Percentiles rank a stretch among this genome's conserved stretches.
Evolutionary conservation across 1,140 invertebrate species (phyloP).

Genomic region (Procambarus virginalis): DNA sequence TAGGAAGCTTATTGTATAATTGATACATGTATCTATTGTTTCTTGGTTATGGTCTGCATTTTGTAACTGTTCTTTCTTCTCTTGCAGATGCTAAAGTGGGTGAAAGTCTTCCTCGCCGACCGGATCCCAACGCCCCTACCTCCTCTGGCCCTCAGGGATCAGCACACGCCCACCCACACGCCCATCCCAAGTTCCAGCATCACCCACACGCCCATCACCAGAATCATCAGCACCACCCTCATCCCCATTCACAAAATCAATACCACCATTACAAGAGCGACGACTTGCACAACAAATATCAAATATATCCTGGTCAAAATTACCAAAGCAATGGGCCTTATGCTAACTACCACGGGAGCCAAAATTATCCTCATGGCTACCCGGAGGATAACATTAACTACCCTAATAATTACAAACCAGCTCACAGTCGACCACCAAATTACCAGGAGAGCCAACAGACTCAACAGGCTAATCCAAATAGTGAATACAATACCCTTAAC

Average conservation of each 20-base stretch:
- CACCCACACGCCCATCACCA: slow-evolving; percentile 38
- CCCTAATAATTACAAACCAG: slow-evolving; percentile 44
- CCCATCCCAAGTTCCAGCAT: slow-evolving; percentile 36
- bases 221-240: slow-evolving; percentile 55
- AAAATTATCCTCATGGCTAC: slow-evolving; percentile 23
- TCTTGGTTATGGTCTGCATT: neutral
- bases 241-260: slow-evolving; percentile 55
- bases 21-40: too few species aligned
- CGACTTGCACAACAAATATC: slow-evolving; percentile 43
- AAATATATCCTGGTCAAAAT: slow-evolving; percentile 14
- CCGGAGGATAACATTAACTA: slow-evolving; percentile 40
- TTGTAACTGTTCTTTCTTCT: neutral
- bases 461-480: neutral
- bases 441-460: slow-evolving; percentile 36
- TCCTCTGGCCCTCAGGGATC: slow-evolving; percentile 46
- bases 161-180: slow-evolving; percentile 36
- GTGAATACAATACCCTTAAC: slow-evolving; percentile 44
- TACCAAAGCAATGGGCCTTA: slow-evolving; percentile 58
- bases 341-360: slow-evolving; percentile 24
- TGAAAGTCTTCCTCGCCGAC: slow-evolving; percentile 55
- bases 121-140: slow-evolving; percentile 39
- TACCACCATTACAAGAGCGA: slow-evolving; percentile 63
- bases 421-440: slow-evolving; percentile 16
- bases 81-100: slow-evolving; percentile 52
- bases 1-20: too few species aligned